Base-by-base conservation (phyloP, 1,140 invertebrate genomes). In the Cydia fagiglandana region DNA sequence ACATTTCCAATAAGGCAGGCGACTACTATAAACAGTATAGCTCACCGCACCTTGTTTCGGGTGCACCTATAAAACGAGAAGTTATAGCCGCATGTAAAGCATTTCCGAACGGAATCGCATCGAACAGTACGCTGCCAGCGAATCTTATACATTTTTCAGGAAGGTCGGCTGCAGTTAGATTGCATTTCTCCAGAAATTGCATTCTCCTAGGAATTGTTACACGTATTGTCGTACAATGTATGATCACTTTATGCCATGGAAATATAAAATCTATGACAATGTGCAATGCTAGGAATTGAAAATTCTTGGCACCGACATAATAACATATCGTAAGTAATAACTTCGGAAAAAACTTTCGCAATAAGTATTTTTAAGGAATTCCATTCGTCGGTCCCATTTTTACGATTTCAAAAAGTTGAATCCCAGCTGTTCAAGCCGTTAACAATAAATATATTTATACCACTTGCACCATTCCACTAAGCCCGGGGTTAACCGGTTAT, bases 91-190 rank as follows among this genome's bases (percentile, higher is more conserved):
- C 76, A 76, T 79, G 78, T 70, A 75, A 79, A 77, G 66, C 80
- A 83, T 82, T 82, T 78, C 76, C 74, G 66, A 73, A 78, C 75
- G 73, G 76, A 30, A 61, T 73, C 79, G 76, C 76, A 82, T 75
- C 76, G 80, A 84, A 83, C 81, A 87, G 82, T 84, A 80, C 78
- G 70, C 7, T 77, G 66, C 77, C 78, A 75, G 73, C 56, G 79
- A 80, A 77, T 12, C 34, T 70, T 82, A 82, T 84, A 82, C 78
- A 84, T 88, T 86, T 86, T 83, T 82, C 79, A 82, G 81, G 80
- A 74, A 76, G 80, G 76, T 79, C 64, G 73, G 74, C 50, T 64
- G 77, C 61, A 77, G 77, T 79, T 78, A 76, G 75, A 77, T 80
- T 79, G 80, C 78, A 83, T 84, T 81, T 86, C 76, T 80, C 78